A percentile compares a stretch with the other conserved stretches of the same genome.
Evolutionary conservation across 1,140 invertebrate genomes (phyloP).

Genomic region (Drosophila lowei): DNA sequence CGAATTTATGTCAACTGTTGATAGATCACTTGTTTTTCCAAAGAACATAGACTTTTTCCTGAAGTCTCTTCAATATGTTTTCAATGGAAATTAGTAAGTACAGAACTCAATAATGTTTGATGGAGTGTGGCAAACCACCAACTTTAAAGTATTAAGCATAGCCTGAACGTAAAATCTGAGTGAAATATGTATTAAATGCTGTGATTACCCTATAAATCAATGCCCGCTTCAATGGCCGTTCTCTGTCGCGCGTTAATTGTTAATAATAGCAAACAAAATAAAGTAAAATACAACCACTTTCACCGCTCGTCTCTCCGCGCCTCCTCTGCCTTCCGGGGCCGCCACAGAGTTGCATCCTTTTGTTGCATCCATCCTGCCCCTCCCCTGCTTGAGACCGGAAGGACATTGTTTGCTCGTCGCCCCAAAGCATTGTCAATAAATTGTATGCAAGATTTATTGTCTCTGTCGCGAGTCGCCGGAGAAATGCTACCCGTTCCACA

Average conservation of each 20-base stretch:
- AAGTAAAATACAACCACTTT: conserved; percentile 5
- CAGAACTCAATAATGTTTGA: no score
- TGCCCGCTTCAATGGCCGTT: neutral
- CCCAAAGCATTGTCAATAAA: conserved; percentile 78
- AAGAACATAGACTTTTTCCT: no score
- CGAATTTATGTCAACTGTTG: no score
- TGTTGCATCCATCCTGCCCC: conserved; percentile 24
- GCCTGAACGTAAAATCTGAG: no score
- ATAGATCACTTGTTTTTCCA: neutral
- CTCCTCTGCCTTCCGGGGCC: conserved; percentile 3
- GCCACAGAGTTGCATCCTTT: conserved; percentile 42
- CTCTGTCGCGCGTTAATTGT: conserved; percentile 57
- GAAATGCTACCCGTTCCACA: conserved; percentile 27
- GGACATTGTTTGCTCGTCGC: conserved; percentile 75
- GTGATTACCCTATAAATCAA: conserved; percentile 14
- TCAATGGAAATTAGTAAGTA: no score
- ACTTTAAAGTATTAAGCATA: neutral
- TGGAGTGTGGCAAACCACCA: no score
- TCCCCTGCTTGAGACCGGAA: conserved; percentile 47
- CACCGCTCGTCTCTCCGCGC: neutral
- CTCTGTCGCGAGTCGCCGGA: conserved; percentile 52
- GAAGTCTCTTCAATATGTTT: no score
- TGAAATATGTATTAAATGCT: no score
- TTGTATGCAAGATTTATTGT: conserved; percentile 79
- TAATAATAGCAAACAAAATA: conserved; percentile 45